phyloP scores from a whole-genome alignment of 1,140 invertebrate species.

The Spodoptera frugiperda region DNA sequence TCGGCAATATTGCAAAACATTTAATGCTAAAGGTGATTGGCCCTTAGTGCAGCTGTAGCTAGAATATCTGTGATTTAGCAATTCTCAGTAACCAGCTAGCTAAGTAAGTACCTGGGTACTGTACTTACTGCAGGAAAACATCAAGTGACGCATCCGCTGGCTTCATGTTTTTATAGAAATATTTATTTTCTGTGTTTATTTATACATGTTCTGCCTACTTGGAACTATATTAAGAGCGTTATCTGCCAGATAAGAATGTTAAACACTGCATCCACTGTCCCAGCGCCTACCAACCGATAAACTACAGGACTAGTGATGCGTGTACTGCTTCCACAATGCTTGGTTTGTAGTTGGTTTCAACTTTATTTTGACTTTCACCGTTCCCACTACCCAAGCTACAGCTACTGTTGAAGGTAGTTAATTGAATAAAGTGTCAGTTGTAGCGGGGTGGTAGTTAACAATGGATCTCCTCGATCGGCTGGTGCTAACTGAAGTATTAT shows the following conservation, averaged over 20 bases:
- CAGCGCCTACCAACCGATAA: constrained; percentile 2
- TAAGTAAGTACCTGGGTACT: no score
- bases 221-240: constrained; percentile 5
- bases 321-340: not conserved
- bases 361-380: constrained; percentile 30
- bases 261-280: constrained; percentile 8
- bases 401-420: not conserved
- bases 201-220: constrained; percentile 3
- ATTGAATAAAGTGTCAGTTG: not conserved
- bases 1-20: no score
- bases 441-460: not conserved
- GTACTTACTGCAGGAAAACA: no score
- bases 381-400: not conserved
- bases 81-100: no score
- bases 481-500: constrained; percentile 36
- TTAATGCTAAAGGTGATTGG: no score
- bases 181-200: constrained; percentile 29
- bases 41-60: no score
- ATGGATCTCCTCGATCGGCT: constrained; percentile 6
- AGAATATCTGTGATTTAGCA: no score
- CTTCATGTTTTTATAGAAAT: not conserved
- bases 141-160: no score
- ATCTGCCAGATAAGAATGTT: constrained; percentile 22
- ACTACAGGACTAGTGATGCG: not conserved
- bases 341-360: not conserved